phyloP scores from a whole-genome alignment of 2,797 vertebrate species.

The Sciaenops ocellatus region DNA sequence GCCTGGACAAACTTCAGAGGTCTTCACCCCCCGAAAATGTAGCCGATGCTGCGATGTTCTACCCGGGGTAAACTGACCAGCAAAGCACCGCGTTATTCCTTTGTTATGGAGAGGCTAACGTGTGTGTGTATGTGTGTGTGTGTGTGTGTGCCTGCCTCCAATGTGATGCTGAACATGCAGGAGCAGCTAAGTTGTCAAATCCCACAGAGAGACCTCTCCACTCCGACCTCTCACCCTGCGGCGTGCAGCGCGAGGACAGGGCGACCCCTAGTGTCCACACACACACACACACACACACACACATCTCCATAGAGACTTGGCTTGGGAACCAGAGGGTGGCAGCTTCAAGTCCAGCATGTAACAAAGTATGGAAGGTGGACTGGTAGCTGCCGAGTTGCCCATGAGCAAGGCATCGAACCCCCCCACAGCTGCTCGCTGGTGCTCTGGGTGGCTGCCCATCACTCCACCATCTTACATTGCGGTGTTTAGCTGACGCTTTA shows the following conservation, averaged over 20 bases:
- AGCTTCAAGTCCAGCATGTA: too few species aligned
- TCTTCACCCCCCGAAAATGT: background rate
- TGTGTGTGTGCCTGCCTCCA: background rate
- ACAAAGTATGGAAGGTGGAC: too few species aligned
- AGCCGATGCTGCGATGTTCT: background rate
- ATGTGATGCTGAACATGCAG: conserved; percentile 18
- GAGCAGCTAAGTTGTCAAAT: conserved; percentile 58
- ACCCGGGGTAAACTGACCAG: background rate
- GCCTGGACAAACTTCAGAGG: conserved; percentile 61
- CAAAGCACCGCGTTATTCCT: background rate
- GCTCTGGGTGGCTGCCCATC: too few species aligned
- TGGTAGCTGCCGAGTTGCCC: too few species aligned
- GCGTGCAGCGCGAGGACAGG: fast-evolving
- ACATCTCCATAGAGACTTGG: too few species aligned
- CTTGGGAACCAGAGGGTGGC: too few species aligned
- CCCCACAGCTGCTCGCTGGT: too few species aligned
- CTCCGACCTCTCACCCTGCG: conserved; percentile 71
- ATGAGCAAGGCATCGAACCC: too few species aligned
- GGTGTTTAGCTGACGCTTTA: too few species aligned
- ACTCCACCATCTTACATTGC: too few species aligned
- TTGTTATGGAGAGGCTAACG: background rate
- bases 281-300: background rate
- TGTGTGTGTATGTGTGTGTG: too few species aligned
- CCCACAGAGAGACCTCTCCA: conserved; percentile 59
- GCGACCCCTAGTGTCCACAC: conserved; percentile 57